Percentiles rank a stretch among this genome's conserved stretches.
These are phyloP conservation scores for Biston stratarius DNA, from an alignment of 2,888 invertebrate species.

Conservation along the genomic window DNA sequence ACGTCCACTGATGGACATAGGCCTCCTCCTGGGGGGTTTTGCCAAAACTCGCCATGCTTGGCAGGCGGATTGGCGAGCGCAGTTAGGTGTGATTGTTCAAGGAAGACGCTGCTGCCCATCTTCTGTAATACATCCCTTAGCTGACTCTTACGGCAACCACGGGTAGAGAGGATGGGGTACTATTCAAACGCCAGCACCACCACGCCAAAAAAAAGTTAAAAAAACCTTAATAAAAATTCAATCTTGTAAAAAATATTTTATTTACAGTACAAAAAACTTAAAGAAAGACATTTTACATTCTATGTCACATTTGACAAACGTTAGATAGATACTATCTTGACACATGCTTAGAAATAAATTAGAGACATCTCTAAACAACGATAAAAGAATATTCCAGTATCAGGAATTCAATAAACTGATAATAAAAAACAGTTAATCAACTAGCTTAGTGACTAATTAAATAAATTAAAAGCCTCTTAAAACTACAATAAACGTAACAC, in stretches of 20 bases:
- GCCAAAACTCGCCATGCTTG: no score
- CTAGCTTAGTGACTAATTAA: conserved; percentile 7
- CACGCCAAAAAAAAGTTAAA: no score
- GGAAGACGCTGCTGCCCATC: no score
- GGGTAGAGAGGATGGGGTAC: no score
- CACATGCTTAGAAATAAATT: conserved; percentile 18
- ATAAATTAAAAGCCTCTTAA: conserved; percentile 18
- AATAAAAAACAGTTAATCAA: background rate
- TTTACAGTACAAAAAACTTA: background rate
- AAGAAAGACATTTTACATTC: background rate
- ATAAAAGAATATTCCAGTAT: no score
- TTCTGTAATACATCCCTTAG: no score
- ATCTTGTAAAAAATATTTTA: background rate
- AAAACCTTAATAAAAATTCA: background rate
- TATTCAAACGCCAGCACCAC: no score
- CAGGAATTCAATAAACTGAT: background rate
- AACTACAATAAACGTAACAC: background rate
- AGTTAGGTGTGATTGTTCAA: no score
- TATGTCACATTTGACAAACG: conserved; percentile 43
- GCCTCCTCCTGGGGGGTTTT: no score
- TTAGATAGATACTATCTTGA: conserved; percentile 46
- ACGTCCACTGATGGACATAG: no score
- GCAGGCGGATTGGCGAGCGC: no score
- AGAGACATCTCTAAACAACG: conserved; percentile 31
- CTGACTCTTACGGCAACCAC: no score